A percentile compares a stretch with the other conserved stretches of the same genome.
These are phyloP conservation scores for Dromaius novaehollandiae DNA, from an alignment of 2,113 vertebrate genomes.

Conservation along the genomic window DNA sequence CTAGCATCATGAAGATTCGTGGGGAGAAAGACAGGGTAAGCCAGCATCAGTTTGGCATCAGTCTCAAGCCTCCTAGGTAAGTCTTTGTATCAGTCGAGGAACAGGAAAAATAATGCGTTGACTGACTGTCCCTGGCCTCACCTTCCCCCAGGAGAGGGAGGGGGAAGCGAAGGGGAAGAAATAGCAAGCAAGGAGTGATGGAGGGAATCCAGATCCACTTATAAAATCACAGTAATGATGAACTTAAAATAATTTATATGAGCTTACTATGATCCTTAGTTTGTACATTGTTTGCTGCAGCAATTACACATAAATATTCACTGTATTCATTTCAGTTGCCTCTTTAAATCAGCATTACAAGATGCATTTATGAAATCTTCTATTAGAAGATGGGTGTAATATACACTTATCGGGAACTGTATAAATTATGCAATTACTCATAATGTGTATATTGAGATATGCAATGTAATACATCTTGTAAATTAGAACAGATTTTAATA, in stretches of 20 bases:
- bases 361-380: background rate
- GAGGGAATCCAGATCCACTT: background rate
- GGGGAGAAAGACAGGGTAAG: background rate
- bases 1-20: background rate
- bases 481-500: background rate
- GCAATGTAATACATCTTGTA: background rate
- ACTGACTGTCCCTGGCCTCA: background rate
- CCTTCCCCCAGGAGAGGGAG: background rate
- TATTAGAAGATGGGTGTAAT: background rate
- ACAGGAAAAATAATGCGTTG: background rate
- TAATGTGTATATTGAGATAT: background rate
- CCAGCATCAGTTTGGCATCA: background rate
- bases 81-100: background rate
- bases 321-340: background rate
- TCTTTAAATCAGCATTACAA: background rate
- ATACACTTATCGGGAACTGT: background rate
- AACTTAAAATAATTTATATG: background rate
- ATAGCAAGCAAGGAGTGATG: background rate
- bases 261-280: background rate
- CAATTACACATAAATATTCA: background rate
- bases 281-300: background rate
- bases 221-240: background rate
- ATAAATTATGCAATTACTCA: background rate
- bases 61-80: background rate
- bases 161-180: background rate